These are phyloP conservation scores for Agrochola circellaris DNA, from an alignment of 2,888 invertebrate genomes.

Conservation along the genomic window DNA sequence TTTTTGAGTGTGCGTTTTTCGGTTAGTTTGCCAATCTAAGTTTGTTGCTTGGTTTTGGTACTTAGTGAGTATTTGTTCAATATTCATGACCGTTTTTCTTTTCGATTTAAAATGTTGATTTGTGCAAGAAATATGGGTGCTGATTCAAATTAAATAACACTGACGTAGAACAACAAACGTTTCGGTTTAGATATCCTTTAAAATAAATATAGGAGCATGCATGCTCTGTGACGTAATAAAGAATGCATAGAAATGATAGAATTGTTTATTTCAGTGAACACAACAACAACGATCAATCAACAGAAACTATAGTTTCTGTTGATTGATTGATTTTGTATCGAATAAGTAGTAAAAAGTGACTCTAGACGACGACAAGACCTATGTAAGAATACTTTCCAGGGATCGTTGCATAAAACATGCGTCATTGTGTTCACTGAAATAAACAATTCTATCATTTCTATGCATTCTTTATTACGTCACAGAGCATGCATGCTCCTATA, in stretches of 20 bases:
- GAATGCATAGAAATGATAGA: not conserved
- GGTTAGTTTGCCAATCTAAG: not conserved
- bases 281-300: no score
- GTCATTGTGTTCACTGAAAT: not conserved
- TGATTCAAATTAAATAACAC: not conserved
- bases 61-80: not conserved
- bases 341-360: not conserved
- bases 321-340: not conserved
- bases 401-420: not conserved
- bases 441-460: not conserved
- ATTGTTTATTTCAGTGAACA: not conserved
- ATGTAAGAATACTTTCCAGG: not conserved
- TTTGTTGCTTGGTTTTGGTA: not conserved
- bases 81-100: no score
- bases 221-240: not conserved
- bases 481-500: not conserved
- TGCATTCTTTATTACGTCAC: not conserved
- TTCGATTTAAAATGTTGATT: not conserved
- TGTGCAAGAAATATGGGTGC: not conserved
- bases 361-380: not conserved
- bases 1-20: constrained; percentile 38
- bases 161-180: not conserved
- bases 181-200: not conserved
- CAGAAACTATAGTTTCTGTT: not conserved
- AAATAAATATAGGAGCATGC: not conserved